Conservation (phyloP, 2,888 invertebrate species). For the Cataglyphis livida region DNA sequence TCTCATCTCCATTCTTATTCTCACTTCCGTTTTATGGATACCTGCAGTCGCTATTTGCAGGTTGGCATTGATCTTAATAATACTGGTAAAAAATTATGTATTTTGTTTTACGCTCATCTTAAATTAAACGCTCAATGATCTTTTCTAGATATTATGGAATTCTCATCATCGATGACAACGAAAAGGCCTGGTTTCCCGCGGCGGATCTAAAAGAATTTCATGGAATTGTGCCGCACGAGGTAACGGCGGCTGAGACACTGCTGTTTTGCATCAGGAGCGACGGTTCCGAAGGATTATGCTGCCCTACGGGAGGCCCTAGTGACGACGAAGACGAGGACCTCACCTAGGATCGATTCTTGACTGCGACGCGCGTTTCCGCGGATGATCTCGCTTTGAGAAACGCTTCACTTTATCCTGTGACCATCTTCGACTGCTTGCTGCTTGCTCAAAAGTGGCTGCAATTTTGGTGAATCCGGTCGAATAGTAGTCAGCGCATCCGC, state of each 20-base stretch:
- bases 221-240: slow-evolving; percentile 94
- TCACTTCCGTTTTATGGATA: slow-evolving; percentile 95
- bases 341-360: slow-evolving; percentile 75
- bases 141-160: slow-evolving; percentile 90
- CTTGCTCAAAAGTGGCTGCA: slow-evolving; percentile 42
- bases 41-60: slow-evolving; percentile 93
- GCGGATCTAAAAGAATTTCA: slow-evolving; percentile 95
- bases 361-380: slow-evolving; percentile 42
- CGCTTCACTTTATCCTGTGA: slow-evolving; percentile 38
- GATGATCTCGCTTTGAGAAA: slow-evolving; percentile 30
- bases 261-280: slow-evolving; percentile 95
- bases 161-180: slow-evolving; percentile 94
- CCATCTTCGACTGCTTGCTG: slow-evolving; percentile 22
- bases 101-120: background rate
- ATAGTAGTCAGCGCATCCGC: slow-evolving; percentile 46
- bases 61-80: slow-evolving; percentile 84
- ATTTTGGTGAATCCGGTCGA: slow-evolving; percentile 50
- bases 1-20: slow-evolving; percentile 90
- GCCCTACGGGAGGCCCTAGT: slow-evolving; percentile 89
- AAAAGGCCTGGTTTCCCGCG: slow-evolving; percentile 97
- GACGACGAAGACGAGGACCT: slow-evolving; percentile 86
- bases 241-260: slow-evolving; percentile 91
- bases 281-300: slow-evolving; percentile 94
- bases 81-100: background rate
- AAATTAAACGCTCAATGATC: background rate